Evolutionary conservation across 2,113 vertebrate genomes (phyloP).

Genomic region (Eleginops maclovinus): DNA sequence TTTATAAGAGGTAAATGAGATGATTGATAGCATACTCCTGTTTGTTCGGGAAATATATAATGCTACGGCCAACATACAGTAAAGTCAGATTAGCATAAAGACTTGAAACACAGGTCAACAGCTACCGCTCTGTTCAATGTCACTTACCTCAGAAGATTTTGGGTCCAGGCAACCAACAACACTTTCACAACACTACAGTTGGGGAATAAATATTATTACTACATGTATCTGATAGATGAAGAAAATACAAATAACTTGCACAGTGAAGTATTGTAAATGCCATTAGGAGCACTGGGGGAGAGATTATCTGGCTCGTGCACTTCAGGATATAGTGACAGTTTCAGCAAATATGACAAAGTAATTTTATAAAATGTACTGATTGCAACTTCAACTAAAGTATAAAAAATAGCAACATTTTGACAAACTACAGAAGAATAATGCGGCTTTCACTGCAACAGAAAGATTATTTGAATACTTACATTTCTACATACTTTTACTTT

Average conservation of each 20-base stretch:
- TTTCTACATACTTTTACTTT: background rate
- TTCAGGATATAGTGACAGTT: too few species aligned
- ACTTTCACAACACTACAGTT: background rate
- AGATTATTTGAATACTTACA: too few species aligned
- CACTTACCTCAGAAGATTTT: background rate
- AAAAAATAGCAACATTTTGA: too few species aligned
- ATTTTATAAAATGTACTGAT: too few species aligned
- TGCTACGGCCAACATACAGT: background rate
- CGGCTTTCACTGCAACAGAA: background rate
- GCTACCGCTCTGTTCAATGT: too few species aligned
- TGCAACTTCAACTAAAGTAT: too few species aligned
- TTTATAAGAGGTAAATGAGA: background rate
- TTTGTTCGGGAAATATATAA: background rate
- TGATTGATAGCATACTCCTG: background rate
- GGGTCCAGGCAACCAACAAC: background rate
- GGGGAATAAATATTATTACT: background rate
- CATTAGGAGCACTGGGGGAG: too few species aligned
- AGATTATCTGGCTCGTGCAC: too few species aligned
- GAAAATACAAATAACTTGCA: background rate
- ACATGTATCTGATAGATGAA: background rate
- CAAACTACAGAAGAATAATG: background rate
- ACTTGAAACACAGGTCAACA: background rate
- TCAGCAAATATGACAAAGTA: too few species aligned
- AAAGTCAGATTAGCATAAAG: conserved; percentile 1
- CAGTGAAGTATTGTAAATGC: too few species aligned